These are phyloP conservation scores for Ips typographus DNA, from an alignment of 1,140 invertebrate species.

Conservation along the genomic window DNA sequence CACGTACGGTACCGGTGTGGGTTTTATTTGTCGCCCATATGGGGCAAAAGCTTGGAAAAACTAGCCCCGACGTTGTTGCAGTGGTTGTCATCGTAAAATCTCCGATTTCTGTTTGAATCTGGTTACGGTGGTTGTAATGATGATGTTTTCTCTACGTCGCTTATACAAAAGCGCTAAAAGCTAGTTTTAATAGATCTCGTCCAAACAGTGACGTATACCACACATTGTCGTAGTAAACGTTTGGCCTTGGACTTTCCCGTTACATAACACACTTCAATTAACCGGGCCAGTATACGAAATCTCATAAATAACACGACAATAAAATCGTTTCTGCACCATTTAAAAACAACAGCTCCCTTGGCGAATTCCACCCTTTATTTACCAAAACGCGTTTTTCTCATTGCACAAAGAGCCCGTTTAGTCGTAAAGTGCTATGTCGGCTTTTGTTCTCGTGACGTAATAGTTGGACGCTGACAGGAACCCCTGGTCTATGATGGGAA, in stretches of 20 bases:
- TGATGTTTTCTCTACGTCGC: too few species aligned
- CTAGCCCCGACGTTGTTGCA: background rate
- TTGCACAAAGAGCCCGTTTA: slow-evolving; percentile 18
- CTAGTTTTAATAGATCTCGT: too few species aligned
- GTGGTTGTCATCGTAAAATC: too few species aligned
- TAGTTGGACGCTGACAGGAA: slow-evolving; percentile 13
- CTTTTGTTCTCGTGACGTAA: slow-evolving; percentile 12
- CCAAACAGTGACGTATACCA: too few species aligned
- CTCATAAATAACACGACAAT: background rate
- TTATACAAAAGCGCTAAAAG: too few species aligned
- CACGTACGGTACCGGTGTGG: slow-evolving; percentile 15
- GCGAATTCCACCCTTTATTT: slow-evolving; percentile 11
- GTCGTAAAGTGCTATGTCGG: slow-evolving; percentile 4
- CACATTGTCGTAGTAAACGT: too few species aligned
- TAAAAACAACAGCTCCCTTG: slow-evolving; percentile 6
- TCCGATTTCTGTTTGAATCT: too few species aligned
- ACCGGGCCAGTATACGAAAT: too few species aligned
- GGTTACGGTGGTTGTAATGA: too few species aligned
- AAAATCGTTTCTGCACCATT: slow-evolving; percentile 17
- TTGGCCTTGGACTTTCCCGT: too few species aligned
- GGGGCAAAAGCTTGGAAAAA: slow-evolving; percentile 8
- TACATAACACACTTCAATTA: too few species aligned
- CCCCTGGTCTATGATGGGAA: slow-evolving; percentile 6
- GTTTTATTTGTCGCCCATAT: slow-evolving; percentile 14
- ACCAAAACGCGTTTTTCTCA: background rate